These are phyloP conservation scores for Pecten maximus DNA, from an alignment of 2,888 invertebrate genomes.

Conservation along the genomic window DNA sequence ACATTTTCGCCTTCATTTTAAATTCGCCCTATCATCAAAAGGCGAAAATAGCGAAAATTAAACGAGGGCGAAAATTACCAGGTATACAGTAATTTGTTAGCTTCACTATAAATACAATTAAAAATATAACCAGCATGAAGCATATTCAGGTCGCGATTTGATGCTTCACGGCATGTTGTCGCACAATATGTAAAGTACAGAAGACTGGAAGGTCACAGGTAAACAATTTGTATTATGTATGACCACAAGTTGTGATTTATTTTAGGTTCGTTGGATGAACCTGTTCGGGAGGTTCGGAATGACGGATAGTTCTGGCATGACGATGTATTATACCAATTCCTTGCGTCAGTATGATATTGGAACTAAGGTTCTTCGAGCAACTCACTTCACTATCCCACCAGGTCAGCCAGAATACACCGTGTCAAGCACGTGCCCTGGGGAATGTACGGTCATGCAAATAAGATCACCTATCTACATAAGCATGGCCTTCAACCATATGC, in stretches of 20 bases:
- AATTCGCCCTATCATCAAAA: too few species aligned
- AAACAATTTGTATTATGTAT: too few species aligned
- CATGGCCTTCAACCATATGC: conserved; percentile 53
- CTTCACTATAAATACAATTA: too few species aligned
- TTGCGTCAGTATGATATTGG: conserved; percentile 47
- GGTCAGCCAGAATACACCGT: conserved; percentile 40
- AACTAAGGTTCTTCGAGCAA: conserved; percentile 47
- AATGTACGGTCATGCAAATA: conserved; percentile 51
- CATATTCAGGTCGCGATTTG: too few species aligned
- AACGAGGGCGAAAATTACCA: too few species aligned
- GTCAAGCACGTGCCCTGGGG: conserved; percentile 43
- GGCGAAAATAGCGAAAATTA: too few species aligned
- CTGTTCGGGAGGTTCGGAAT: conserved; percentile 35
- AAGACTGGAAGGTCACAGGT: too few species aligned
- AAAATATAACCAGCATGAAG: too few species aligned
- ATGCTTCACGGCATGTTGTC: too few species aligned
- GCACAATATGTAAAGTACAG: too few species aligned
- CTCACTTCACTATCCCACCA: conserved; percentile 51
- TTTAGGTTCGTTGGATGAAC: conserved; percentile 49
- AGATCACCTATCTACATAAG: conserved; percentile 50
- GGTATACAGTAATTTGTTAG: too few species aligned
- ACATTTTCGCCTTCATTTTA: too few species aligned
- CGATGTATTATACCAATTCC: conserved; percentile 46
- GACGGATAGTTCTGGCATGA: conserved; percentile 49
- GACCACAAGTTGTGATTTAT: background rate